Conservation (phyloP, 2,888 invertebrate genomes). For the Cetonia aurata region DNA sequence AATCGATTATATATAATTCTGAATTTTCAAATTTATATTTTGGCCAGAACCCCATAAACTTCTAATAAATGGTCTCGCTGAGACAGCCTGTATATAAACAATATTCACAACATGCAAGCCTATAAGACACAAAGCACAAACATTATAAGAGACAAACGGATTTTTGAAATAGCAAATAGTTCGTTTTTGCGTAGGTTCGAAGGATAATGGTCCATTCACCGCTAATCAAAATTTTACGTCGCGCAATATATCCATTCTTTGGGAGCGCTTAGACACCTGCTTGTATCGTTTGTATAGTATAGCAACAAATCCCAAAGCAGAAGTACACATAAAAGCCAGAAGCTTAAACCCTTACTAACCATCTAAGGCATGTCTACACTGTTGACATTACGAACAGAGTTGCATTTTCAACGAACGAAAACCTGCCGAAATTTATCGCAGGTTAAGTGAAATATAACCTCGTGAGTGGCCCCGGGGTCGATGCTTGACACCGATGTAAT, state of each 20-base stretch:
- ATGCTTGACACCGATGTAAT: conserved; percentile 62
- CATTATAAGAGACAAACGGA: too few relatives aligned
- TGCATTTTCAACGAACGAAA: conserved; percentile 45
- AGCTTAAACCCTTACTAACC: conserved; percentile 4
- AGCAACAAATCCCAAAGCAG: neutral
- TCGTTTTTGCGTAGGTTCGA: too few relatives aligned
- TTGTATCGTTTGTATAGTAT: neutral
- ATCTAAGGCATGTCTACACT: neutral
- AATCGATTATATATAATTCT: too few relatives aligned
- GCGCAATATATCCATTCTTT: neutral
- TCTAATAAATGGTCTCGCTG: too few relatives aligned
- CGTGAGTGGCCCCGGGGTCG: conserved; percentile 54
- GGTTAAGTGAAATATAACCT: conserved; percentile 62
- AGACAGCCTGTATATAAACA: too few relatives aligned
- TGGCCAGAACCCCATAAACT: too few relatives aligned
- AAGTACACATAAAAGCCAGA: conserved; percentile 18
- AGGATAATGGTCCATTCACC: neutral
- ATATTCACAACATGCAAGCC: too few relatives aligned
- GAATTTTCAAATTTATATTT: too few relatives aligned
- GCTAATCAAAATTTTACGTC: conserved; percentile 26
- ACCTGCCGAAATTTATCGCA: conserved; percentile 61
- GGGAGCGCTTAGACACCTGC: neutral
- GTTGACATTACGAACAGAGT: conserved; percentile 2
- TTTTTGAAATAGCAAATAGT: too few relatives aligned
- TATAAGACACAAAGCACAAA: too few relatives aligned